Conservation (phyloP, 2,888 invertebrate species). For the Pomacea canaliculata region DNA sequence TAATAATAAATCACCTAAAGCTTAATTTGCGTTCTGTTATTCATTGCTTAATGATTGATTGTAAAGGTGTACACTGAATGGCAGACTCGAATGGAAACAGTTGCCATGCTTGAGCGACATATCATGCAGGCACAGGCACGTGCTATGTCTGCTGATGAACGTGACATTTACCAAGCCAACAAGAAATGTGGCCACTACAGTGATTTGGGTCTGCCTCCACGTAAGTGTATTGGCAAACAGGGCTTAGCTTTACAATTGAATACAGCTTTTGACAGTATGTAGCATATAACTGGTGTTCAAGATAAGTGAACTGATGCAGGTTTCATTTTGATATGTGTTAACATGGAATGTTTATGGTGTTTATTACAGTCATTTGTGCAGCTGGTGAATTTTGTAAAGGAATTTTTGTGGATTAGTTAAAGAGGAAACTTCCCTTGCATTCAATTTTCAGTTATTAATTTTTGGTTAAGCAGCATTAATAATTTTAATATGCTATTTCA, state of each 20-base stretch:
- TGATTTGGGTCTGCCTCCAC: conserved; percentile 66
- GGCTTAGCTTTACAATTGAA: neutral
- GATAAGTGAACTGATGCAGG: no score
- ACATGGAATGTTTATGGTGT: no score
- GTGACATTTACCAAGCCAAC: conserved; percentile 55
- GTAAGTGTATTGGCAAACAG: conserved; percentile 37
- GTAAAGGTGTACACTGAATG: conserved; percentile 65
- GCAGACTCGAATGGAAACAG: conserved; percentile 65
- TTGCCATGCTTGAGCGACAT: conserved; percentile 67
- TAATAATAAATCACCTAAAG: neutral
- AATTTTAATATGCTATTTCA: no score
- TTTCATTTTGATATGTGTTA: no score
- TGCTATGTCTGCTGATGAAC: conserved; percentile 68
- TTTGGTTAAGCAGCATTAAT: no score
- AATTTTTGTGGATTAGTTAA: no score
- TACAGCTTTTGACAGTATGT: no score
- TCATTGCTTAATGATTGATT: neutral
- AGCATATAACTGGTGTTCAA: no score
- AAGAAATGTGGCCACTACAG: conserved; percentile 53
- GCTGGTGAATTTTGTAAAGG: no score
- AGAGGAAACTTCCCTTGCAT: no score
- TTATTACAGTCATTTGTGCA: no score
- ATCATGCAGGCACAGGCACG: conserved; percentile 69
- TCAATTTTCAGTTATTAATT: no score
- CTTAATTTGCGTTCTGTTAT: neutral